Evolutionary conservation across 2,113 vertebrate genomes (phyloP).

Genomic region (Hemiprocne comata): DNA sequence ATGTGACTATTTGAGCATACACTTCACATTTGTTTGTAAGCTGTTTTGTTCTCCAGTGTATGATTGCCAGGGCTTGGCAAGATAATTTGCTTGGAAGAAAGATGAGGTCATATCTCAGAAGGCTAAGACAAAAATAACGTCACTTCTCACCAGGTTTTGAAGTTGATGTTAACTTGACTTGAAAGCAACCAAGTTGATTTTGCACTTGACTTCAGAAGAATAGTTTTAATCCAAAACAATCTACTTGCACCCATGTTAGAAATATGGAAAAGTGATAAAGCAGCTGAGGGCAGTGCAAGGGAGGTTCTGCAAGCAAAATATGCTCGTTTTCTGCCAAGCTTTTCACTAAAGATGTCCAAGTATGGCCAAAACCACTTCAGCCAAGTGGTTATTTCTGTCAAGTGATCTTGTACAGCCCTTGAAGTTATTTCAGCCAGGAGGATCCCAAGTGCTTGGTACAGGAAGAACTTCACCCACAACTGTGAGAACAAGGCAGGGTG

Average conservation of each 20-base stretch:
- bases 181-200: not conserved
- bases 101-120: not conserved
- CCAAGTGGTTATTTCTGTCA: not conserved
- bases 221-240: not conserved
- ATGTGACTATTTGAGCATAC: not conserved
- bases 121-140: not conserved
- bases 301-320: not conserved
- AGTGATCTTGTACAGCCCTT: not conserved
- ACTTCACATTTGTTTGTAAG: not conserved
- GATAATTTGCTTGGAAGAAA: not conserved
- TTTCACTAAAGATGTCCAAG: not conserved
- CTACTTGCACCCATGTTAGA: not conserved
- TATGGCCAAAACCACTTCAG: not conserved
- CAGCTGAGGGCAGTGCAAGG: not conserved
- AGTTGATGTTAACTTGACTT: not conserved
- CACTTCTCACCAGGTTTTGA: not conserved
- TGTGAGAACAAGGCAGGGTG: not conserved
- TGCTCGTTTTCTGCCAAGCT: not conserved
- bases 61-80: not conserved
- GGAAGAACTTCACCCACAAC: not conserved
- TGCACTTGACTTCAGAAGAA: not conserved
- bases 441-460: not conserved
- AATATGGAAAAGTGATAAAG: not conserved
- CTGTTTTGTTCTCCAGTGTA: not conserved
- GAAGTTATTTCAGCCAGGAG: not conserved